phyloP scores from a whole-genome alignment of 2,113 vertebrate genomes.

The Phalacrocorax brasilianus region DNA sequence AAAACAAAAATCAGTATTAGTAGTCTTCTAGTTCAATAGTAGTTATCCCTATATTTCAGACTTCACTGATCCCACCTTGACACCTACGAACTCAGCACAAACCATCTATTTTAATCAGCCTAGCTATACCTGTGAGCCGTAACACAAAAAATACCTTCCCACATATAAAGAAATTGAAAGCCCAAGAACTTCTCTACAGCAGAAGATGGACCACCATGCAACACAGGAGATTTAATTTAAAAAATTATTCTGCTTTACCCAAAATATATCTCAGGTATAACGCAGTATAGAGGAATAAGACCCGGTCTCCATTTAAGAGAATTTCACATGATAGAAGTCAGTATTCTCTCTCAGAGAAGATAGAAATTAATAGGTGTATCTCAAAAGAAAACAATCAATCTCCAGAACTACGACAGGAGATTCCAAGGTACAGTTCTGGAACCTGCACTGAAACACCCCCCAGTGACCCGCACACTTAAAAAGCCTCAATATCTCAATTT shows the following conservation, averaged over 20 bases:
- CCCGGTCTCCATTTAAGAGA: not conserved
- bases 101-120: not conserved
- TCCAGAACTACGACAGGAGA: not conserved
- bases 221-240: not conserved
- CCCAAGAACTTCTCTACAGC: not conserved
- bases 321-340: not conserved
- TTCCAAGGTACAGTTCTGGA: not conserved
- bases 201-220: not conserved
- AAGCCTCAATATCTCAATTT: not conserved
- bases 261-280: not conserved
- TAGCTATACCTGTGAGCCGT: not conserved
- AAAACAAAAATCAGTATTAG: not conserved
- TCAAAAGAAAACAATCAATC: not conserved
- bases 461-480: not conserved
- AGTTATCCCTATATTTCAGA: not conserved
- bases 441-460: not conserved
- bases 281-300: not conserved
- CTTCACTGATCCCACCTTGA: not conserved
- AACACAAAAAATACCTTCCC: not conserved
- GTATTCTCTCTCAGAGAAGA: not conserved
- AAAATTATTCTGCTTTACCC: not conserved
- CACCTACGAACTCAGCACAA: not conserved
- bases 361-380: not conserved
- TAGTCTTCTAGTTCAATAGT: not conserved
- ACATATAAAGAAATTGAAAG: not conserved